Evolutionary conservation across 2,888 invertebrate species (phyloP).

Genomic region (Agrypnus murinus): DNA sequence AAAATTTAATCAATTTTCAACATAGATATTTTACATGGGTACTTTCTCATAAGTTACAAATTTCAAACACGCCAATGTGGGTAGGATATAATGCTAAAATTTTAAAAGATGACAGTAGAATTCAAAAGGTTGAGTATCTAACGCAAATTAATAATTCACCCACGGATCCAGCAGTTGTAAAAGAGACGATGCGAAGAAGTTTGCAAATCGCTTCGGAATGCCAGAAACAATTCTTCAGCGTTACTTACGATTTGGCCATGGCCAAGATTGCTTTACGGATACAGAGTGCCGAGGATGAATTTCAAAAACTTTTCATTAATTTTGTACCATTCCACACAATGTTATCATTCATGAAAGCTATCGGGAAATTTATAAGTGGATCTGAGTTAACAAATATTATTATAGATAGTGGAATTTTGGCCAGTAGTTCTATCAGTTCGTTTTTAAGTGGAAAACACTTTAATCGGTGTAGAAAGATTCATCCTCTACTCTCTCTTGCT

Average conservation of each 20-base stretch:
- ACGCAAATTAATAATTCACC: conserved; percentile 23
- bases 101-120: conserved; percentile 37
- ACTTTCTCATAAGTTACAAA: conserved; percentile 44
- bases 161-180: conserved; percentile 48
- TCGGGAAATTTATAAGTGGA: conserved; percentile 54
- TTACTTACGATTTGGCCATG: conserved; percentile 55
- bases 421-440: conserved; percentile 51
- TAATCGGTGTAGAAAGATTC: conserved; percentile 53
- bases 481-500: conserved; percentile 50
- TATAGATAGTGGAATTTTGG: conserved; percentile 43
- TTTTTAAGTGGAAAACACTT: conserved; percentile 50
- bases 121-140: conserved; percentile 56
- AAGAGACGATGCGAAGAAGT: conserved; percentile 56
- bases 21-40: conserved; percentile 46
- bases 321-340: conserved; percentile 51
- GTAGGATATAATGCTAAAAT: conserved; percentile 52
- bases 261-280: conserved; percentile 55
- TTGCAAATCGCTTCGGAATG: conserved; percentile 56
- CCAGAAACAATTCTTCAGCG: conserved; percentile 51
- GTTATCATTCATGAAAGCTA: conserved; percentile 55
- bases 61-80: conserved; percentile 55
- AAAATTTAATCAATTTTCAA: conserved; percentile 36
- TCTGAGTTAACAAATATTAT: conserved; percentile 54
- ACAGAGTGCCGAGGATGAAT: conserved; percentile 50
- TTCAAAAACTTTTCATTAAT: conserved; percentile 48